Percentiles rank a stretch among this genome's conserved stretches.
These are phyloP conservation scores for Gasterosteus aculeatus DNA, from an alignment of 2,113 vertebrate species.

Conservation along the genomic window DNA sequence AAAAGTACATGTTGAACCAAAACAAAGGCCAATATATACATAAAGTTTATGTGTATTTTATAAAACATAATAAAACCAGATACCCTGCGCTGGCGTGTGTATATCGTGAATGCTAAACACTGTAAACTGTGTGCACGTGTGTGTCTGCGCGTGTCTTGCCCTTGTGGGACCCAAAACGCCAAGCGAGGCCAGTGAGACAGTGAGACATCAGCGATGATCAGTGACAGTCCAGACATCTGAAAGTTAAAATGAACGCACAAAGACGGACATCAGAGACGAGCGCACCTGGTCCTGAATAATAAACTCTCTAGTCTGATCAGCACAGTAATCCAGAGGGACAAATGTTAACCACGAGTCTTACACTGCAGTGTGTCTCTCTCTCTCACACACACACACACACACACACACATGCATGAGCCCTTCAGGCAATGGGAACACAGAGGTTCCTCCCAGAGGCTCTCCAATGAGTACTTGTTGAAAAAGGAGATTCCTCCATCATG, in stretches of 20 bases:
- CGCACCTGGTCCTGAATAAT: slow-evolving; percentile 2
- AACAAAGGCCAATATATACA: neutral
- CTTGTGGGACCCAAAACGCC: neutral
- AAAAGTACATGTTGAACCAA: neutral
- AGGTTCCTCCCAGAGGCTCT: slow-evolving; percentile 32
- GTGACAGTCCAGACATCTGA: slow-evolving; percentile 20
- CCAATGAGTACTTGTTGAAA: slow-evolving; percentile 36
- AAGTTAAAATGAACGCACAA: neutral
- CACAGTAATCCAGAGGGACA: neutral
- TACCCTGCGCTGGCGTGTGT: neutral
- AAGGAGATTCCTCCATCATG: slow-evolving; percentile 58
- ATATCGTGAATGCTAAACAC: neutral
- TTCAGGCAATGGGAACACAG: slow-evolving; percentile 45
- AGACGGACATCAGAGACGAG: neutral
- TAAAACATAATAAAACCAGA: neutral
- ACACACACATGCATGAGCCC: slow-evolving; percentile 30
- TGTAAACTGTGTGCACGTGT: neutral
- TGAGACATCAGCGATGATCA: slow-evolving; percentile 28
- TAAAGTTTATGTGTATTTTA: neutral
- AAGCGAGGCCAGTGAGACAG: neutral
- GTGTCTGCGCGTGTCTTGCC: neutral
- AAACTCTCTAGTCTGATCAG: neutral
- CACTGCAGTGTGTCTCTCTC: neutral
- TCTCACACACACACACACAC: slow-evolving; percentile 14
- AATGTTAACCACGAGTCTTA: slow-evolving; percentile 12